Conservation (phyloP, 2,113 vertebrate species). For the Anhinga rufa region DNA sequence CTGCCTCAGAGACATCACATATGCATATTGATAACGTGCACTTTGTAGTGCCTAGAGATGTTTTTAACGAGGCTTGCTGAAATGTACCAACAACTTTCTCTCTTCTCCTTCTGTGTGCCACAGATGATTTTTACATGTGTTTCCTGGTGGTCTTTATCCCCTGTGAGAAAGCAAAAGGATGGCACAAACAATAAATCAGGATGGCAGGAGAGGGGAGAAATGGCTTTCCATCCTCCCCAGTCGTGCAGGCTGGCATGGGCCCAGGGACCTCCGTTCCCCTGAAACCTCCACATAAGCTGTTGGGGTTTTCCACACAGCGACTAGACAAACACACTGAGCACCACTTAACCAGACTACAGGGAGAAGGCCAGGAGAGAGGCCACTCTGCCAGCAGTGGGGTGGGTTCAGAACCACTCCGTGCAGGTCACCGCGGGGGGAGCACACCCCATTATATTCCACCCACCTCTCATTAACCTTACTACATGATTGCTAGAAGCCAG, state of each 20-base stretch:
- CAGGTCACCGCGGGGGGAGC: background rate
- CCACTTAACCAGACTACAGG: accelerated
- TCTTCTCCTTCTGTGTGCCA: slow-evolving; percentile 63
- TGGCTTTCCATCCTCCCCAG: background rate
- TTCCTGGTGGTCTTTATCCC: slow-evolving; percentile 57
- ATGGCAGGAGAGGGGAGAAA: background rate
- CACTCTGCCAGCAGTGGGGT: background rate
- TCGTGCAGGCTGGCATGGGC: accelerated
- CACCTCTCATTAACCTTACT: accelerated
- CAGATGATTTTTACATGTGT: slow-evolving; percentile 61
- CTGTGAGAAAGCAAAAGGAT: slow-evolving; percentile 39
- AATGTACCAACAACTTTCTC: slow-evolving; percentile 73
- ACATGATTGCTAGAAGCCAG: background rate
- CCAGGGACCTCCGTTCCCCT: background rate
- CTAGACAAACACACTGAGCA: background rate
- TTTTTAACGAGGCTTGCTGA: slow-evolving; percentile 77
- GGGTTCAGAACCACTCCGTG: accelerated
- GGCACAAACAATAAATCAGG: background rate
- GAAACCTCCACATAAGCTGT: background rate
- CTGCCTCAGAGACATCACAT: slow-evolving; percentile 79
- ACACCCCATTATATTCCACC: background rate
- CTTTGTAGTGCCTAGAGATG: slow-evolving; percentile 79
- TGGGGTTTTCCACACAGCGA: background rate
- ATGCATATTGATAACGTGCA: slow-evolving; percentile 82
- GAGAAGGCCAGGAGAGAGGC: background rate